These are phyloP conservation scores for Penaeus monodon DNA, from an alignment of 2,888 invertebrate species.

Conservation along the genomic window DNA sequence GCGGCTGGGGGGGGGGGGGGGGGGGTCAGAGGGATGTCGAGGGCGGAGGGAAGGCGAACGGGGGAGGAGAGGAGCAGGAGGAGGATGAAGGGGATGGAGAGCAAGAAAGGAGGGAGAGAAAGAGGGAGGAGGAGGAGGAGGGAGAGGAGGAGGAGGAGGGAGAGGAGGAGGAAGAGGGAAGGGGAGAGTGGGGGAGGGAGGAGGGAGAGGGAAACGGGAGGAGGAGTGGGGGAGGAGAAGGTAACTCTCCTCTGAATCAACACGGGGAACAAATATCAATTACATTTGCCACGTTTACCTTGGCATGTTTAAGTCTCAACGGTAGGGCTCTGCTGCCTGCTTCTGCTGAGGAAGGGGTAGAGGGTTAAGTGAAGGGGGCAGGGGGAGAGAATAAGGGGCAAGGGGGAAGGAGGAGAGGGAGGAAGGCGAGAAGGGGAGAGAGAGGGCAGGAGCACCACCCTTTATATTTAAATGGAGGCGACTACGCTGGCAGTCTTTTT, in stretches of 20 bases:
- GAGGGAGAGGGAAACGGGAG: too few species aligned
- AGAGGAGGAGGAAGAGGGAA: neutral
- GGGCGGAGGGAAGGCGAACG: neutral
- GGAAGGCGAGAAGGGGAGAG: neutral
- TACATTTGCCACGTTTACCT: conserved; percentile 44
- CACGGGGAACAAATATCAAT: conserved; percentile 46
- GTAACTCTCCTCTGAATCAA: conserved; percentile 31
- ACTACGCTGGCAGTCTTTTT: neutral
- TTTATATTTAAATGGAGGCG: too few species aligned
- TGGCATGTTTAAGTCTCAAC: conserved; percentile 44
- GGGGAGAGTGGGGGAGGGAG: neutral
- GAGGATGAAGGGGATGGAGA: neutral
- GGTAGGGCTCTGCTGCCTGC: conserved; percentile 1
- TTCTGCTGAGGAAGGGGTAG: conserved; percentile 1
- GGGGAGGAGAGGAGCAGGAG: neutral
- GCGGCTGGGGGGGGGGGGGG: too few species aligned
- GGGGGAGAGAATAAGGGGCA: conserved; percentile 8
- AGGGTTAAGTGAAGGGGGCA: neutral
- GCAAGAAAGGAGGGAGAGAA: neutral
- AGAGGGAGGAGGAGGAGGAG: neutral
- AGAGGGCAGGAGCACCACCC: neutral
- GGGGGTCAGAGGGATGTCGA: too few species aligned
- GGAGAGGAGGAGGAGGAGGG: too few species aligned
- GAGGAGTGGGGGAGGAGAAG: too few species aligned
- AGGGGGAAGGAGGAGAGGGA: neutral